These are phyloP conservation scores for Dyspetes luteomarginatus DNA, from an alignment of 2,888 invertebrate genomes.

Conservation along the genomic window DNA sequence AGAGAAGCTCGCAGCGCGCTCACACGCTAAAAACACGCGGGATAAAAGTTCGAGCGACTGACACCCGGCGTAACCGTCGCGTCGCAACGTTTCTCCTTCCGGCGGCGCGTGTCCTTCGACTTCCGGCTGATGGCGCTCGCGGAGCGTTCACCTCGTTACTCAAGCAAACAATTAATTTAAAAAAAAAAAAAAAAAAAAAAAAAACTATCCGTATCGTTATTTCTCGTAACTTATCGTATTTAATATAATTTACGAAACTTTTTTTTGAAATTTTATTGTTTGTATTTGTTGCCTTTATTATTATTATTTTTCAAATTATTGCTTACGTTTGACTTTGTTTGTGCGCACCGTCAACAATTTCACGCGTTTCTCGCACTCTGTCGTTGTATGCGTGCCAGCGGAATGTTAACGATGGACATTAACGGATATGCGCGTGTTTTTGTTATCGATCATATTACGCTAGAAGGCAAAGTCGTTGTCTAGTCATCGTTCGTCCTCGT, in stretches of 20 bases:
- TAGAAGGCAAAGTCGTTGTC: neutral
- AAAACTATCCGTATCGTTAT: no score
- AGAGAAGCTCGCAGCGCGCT: neutral
- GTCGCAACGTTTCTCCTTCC: constrained; percentile 24
- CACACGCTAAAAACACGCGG: neutral
- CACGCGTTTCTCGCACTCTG: no score
- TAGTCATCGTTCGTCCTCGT: neutral
- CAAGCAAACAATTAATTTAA: neutral
- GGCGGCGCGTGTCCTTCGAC: constrained; percentile 55
- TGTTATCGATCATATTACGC: neutral
- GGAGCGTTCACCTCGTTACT: constrained; percentile 3
- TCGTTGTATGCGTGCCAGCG: no score
- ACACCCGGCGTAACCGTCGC: neutral
- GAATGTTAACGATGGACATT: no score
- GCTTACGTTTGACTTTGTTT: neutral
- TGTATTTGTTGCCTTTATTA: neutral
- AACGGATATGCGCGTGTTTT: neutral
- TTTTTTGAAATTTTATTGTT: neutral
- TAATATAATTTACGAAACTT: neutral
- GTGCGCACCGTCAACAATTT: no score
- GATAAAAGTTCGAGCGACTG: neutral
- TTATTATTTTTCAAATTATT: neutral
- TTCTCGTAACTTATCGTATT: neutral
- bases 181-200: neutral
- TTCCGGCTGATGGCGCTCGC: constrained; percentile 25